Conservation (phyloP, 1,140 invertebrate genomes). For the Propsilocerus akamusi region DNA sequence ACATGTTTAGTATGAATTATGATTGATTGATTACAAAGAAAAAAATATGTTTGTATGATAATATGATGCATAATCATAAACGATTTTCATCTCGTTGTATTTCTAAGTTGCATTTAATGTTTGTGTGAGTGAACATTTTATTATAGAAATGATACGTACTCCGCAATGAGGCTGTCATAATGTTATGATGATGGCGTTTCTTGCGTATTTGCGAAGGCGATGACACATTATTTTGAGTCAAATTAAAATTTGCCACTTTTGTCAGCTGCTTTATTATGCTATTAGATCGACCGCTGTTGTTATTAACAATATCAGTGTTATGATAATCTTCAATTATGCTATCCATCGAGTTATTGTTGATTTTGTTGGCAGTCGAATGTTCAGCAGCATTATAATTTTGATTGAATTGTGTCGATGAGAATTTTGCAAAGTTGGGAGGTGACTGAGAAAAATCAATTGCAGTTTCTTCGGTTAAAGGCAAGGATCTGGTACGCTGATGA, state of each 20-base stretch:
- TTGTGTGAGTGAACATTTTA: no score
- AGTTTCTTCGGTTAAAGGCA: constrained; percentile 34
- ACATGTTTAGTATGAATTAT: no score
- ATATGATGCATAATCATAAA: no score
- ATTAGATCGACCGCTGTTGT: background rate
- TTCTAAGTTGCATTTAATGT: no score
- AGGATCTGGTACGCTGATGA: constrained; percentile 44
- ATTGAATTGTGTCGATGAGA: constrained; percentile 7
- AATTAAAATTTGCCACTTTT: background rate
- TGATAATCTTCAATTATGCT: background rate
- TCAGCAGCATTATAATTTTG: background rate
- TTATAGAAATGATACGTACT: background rate
- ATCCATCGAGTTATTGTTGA: background rate
- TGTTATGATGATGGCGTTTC: background rate
- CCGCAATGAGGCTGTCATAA: background rate
- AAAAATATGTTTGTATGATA: no score
- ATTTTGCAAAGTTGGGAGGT: constrained; percentile 23
- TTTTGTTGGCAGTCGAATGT: background rate
- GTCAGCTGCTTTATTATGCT: background rate
- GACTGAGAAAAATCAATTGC: constrained; percentile 29
- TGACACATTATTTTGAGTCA: background rate
- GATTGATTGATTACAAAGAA: no score
- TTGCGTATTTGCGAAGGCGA: background rate
- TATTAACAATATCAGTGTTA: background rate
- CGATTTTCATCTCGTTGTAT: no score